Evolutionary conservation across 2,797 vertebrate genomes (phyloP).

Genomic region (Nasua narica): DNA sequence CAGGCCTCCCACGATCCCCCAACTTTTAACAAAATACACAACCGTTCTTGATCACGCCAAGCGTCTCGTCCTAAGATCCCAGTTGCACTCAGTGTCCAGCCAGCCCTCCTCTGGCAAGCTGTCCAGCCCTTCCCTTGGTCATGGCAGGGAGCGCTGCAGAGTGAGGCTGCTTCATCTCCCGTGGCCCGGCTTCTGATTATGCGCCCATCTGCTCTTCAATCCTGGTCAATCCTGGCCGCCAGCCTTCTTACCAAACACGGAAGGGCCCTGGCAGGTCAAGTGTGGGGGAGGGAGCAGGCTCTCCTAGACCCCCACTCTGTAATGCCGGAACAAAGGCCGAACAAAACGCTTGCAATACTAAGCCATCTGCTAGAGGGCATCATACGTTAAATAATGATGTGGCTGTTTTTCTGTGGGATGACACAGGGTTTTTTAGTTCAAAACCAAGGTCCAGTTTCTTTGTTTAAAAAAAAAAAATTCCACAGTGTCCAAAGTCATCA

Average conservation of each 20-base stretch:
- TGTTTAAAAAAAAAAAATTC: neutral
- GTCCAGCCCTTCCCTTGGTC: neutral
- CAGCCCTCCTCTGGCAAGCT: neutral
- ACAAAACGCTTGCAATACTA: constrained; percentile 66
- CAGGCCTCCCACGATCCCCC: neutral
- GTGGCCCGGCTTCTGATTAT: neutral
- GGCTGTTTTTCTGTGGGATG: neutral
- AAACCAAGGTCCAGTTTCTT: neutral
- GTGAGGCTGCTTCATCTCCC: neutral
- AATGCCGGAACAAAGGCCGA: neutral
- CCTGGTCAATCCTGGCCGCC: neutral
- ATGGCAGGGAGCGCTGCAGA: neutral
- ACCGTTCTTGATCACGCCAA: neutral
- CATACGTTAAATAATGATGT: constrained; percentile 65
- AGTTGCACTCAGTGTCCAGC: neutral
- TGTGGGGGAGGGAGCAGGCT: neutral
- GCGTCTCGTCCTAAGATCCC: neutral
- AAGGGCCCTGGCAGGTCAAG: neutral
- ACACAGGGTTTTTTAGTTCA: neutral
- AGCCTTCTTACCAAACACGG: neutral
- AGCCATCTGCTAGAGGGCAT: constrained; percentile 79
- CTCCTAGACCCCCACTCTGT: neutral
- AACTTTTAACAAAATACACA: neutral
- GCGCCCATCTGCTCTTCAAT: neutral
- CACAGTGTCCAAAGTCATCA: neutral